These are phyloP conservation scores for Scaptodrosophila lebanonensis DNA, from an alignment of 1,140 invertebrate species.

Conservation along the genomic window DNA sequence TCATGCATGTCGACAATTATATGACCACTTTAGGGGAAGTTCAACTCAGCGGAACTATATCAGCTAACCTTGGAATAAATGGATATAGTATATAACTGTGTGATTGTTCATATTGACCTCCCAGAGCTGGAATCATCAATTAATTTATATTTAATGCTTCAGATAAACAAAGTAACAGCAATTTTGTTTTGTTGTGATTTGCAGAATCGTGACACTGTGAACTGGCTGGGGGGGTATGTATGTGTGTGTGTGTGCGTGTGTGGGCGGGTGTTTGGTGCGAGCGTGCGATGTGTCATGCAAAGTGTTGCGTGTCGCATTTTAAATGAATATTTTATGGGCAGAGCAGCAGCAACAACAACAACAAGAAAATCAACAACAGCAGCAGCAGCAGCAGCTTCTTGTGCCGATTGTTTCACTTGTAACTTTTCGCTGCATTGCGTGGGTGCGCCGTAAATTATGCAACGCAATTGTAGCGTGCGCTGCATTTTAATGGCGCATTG, in stretches of 20 bases:
- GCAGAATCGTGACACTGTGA: too few species aligned
- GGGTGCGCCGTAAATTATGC: constrained; percentile 66
- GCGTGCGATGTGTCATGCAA: constrained; percentile 53
- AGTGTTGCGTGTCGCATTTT: constrained; percentile 73
- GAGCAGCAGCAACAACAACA: neutral
- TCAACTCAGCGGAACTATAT: too few species aligned
- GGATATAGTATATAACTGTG: too few species aligned
- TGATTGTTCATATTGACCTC: too few species aligned
- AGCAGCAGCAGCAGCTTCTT: constrained; percentile 29
- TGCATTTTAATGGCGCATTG: constrained; percentile 60
- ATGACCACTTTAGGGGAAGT: too few species aligned
- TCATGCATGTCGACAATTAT: too few species aligned
- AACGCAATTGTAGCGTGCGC: constrained; percentile 62
- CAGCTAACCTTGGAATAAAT: too few species aligned
- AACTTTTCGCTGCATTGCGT: constrained; percentile 24
- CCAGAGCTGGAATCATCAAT: too few species aligned
- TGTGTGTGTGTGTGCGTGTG: neutral
- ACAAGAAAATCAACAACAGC: constrained; percentile 30
- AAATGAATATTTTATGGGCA: constrained; percentile 70
- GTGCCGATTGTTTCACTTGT: constrained; percentile 37
- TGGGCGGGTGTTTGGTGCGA: neutral
- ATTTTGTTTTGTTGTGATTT: too few species aligned
- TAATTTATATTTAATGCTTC: too few species aligned
- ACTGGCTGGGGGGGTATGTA: too few species aligned
- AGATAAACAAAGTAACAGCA: too few species aligned